A percentile compares a stretch with the other conserved stretches of the same genome.
Evolutionary conservation across 1,140 invertebrate species (phyloP).

Genomic region (Cyclina sinensis): DNA sequence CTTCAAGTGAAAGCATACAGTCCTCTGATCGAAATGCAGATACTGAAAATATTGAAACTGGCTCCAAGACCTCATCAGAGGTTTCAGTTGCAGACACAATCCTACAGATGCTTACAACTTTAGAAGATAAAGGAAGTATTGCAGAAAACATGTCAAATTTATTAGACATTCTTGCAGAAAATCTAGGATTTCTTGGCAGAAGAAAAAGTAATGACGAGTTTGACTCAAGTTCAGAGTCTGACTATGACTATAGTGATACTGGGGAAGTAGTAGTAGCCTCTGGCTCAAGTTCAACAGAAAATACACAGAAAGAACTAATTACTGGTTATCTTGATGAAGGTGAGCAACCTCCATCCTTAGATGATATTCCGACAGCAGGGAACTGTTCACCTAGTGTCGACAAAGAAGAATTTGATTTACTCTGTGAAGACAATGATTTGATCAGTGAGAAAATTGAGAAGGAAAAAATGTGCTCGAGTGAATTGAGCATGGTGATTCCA

Average conservation of each 20-base stretch:
- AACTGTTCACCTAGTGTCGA: too few species aligned
- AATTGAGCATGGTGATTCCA: too few species aligned
- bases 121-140: constrained; percentile 60
- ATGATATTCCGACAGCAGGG: constrained; percentile 53
- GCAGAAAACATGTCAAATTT: constrained; percentile 60
- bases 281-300: not conserved
- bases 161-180: constrained; percentile 56
- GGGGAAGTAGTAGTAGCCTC: not conserved
- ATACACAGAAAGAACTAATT: constrained; percentile 38
- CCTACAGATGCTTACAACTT: constrained; percentile 52
- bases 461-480: too few species aligned
- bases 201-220: not conserved
- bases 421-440: too few species aligned
- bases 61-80: not conserved
- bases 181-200: constrained; percentile 45
- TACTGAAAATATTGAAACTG: not conserved
- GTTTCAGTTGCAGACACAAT: constrained; percentile 49
- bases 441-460: too few species aligned
- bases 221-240: constrained; percentile 15
- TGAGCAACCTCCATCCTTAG: constrained; percentile 45
- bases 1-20: not conserved
- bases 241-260: constrained; percentile 3
- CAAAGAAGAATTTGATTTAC: too few species aligned
- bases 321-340: constrained; percentile 46
- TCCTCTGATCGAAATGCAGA: not conserved